phyloP scores from a whole-genome alignment of 23 tunicate species.

The Phallusia fumigata region DNA sequence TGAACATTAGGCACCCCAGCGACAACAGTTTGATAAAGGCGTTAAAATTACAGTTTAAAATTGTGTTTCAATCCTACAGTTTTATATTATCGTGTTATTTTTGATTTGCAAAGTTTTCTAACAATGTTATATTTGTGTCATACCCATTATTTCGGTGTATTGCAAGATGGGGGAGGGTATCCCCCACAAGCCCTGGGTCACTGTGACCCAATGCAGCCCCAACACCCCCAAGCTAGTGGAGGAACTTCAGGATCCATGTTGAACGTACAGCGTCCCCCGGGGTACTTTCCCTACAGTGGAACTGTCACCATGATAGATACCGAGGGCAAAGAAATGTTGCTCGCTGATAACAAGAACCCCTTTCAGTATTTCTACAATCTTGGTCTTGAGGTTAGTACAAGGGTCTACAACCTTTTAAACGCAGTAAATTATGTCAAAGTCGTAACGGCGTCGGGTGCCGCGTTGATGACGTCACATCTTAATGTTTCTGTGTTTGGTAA shows the following conservation, averaged over 20 bases:
- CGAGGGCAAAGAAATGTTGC: conserved; percentile 47
- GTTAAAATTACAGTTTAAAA: no score
- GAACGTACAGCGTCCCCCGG: background rate
- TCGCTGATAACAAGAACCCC: conserved; percentile 46
- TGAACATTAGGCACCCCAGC: no score
- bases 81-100: no score
- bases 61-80: no score
- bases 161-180: background rate
- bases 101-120: no score
- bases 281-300: conserved; percentile 37
- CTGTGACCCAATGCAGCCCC: background rate
- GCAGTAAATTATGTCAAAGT: no score
- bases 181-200: background rate
- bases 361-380: conserved; percentile 66
- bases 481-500: no score
- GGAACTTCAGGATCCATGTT: background rate
- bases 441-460: no score
- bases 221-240: background rate
- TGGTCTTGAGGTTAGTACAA: conserved; percentile 41
- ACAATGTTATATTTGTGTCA: no score
- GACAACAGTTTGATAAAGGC: no score
- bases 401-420: no score
- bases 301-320: conserved; percentile 43
- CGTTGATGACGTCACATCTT: no score
- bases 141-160: background rate